Conservation (phyloP, 23 tunicate genomes). For the Diplosoma virens region DNA sequence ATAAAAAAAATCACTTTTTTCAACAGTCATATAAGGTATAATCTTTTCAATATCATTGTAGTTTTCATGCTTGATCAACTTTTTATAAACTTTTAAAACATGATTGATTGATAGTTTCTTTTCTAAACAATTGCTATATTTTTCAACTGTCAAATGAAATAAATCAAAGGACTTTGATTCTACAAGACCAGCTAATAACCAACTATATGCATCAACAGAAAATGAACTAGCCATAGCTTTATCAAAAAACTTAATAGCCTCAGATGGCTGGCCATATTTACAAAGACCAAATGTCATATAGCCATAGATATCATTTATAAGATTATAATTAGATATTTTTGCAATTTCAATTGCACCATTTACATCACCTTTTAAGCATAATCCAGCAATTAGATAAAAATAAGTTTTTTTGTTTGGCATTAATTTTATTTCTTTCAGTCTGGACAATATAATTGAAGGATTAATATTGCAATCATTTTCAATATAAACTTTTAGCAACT, state of each 20-base stretch:
- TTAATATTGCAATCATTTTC: neutral
- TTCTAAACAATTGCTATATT: neutral
- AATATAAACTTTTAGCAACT: neutral
- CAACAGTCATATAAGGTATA: neutral
- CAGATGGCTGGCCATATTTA: neutral
- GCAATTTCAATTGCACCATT: neutral
- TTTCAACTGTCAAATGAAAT: neutral
- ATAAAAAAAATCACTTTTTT: neutral
- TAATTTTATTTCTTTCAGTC: constrained; percentile 1
- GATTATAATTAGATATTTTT: neutral
- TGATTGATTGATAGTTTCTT: neutral
- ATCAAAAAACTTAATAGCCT: neutral
- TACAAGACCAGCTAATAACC: neutral
- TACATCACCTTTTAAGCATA: neutral
- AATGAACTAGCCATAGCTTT: neutral
- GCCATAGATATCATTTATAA: neutral
- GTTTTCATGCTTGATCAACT: neutral
- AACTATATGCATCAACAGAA: neutral
- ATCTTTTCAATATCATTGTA: neutral
- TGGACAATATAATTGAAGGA: neutral
- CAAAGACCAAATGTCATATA: constrained; percentile 11
- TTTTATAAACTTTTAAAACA: neutral
- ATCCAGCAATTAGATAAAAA: neutral
- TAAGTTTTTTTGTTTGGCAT: constrained; percentile 14
- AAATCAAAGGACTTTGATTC: neutral